Percentiles rank a stretch among this genome's conserved stretches.
phyloP scores from a whole-genome alignment of 30 jellyfish, hydroid and myxozoan species.

The Sanderia malayensis region DNA sequence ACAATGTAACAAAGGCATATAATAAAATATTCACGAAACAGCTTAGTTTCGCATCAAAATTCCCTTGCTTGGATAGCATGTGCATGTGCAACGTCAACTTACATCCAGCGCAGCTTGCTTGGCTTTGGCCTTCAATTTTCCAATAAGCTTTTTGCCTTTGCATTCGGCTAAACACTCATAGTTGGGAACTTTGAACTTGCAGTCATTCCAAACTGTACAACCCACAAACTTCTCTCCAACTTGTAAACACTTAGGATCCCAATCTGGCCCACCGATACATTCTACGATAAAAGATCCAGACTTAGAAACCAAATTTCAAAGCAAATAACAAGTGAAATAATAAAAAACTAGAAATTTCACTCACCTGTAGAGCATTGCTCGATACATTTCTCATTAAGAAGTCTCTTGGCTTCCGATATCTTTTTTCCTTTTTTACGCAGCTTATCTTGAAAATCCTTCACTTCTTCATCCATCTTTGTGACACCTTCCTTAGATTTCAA shows the following conservation, averaged over 20 bases:
- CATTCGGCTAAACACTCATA: conserved; percentile 68
- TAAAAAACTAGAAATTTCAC: too few relatives aligned
- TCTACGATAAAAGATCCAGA: conserved; percentile 35
- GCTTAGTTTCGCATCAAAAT: too few relatives aligned
- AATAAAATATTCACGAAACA: too few relatives aligned
- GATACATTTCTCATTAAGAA: conserved; percentile 49
- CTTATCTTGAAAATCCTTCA: conserved; percentile 39
- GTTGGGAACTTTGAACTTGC: conserved; percentile 67
- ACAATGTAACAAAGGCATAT: neutral
- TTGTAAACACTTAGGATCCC: conserved; percentile 62
- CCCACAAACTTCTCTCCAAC: conserved; percentile 52
- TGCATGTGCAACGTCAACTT: too few relatives aligned
- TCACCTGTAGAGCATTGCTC: conserved; percentile 61
- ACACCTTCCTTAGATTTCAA: conserved; percentile 52
- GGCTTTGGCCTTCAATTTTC: conserved; percentile 36
- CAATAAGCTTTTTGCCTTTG: conserved; percentile 57
- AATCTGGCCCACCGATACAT: conserved; percentile 69
- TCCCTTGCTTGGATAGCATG: too few relatives aligned
- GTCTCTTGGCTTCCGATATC: conserved; percentile 37
- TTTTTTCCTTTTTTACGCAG: conserved; percentile 43
- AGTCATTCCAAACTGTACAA: conserved; percentile 69
- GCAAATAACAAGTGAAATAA: too few relatives aligned
- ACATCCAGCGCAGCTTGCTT: conserved; percentile 61
- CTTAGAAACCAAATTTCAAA: too few relatives aligned
- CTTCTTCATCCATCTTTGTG: conserved; percentile 51